Base-by-base conservation (phyloP, 2,888 invertebrate species). In the Acrocyrtus sp. region DNA sequence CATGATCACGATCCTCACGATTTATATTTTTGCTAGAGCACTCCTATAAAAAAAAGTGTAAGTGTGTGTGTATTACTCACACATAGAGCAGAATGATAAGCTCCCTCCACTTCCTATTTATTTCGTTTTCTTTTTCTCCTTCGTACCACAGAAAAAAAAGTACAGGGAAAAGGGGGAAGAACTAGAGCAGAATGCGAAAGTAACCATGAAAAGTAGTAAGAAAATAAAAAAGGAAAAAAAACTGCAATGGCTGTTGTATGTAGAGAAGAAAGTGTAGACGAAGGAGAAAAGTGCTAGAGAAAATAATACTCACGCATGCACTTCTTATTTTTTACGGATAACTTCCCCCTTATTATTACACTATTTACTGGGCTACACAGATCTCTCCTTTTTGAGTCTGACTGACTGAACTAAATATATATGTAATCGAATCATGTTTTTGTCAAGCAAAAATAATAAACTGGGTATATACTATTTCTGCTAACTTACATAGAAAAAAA, bases 361-460 rank as follows among this genome's bases (percentile, higher is more conserved):
- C 17, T 47, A 47, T 39, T 8, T 39, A 39, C 15, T 39, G 39
- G 8, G 15, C 8, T 15, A 39, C 39, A 56, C 61, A 61, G 62
- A 69, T 62, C 69, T 67, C 56, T n/a, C n/a, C n/a, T n/a, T n/a
- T 54, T 62, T 29, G 62, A 62, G 62, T 62, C 47, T 53, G 62
- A 69, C 62, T 62, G 69, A 69, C 69, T 69, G 69, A 69, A 62
- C 69, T 56, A 56, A 62, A 56, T 47, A 57, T 19, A 54, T 54
- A 26, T n/a, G 3, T 51, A 26, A n/a, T 24, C 22, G 26, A 26
- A 22, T 24, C 21, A 51, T 24, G 15, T 5, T 50, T 50, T 17
- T 4, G n/a, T n/a, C n/a, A n/a, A n/a, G n/a, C 17, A 47, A 51
- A 51, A 51, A 26, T 51, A 51, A 15, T 26, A 51, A 50, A 8